A percentile compares a stretch with the other conserved stretches of the same genome.
phyloP scores from a whole-genome alignment of 2,113 vertebrate species.

The Melanocharis versteri region DNA sequence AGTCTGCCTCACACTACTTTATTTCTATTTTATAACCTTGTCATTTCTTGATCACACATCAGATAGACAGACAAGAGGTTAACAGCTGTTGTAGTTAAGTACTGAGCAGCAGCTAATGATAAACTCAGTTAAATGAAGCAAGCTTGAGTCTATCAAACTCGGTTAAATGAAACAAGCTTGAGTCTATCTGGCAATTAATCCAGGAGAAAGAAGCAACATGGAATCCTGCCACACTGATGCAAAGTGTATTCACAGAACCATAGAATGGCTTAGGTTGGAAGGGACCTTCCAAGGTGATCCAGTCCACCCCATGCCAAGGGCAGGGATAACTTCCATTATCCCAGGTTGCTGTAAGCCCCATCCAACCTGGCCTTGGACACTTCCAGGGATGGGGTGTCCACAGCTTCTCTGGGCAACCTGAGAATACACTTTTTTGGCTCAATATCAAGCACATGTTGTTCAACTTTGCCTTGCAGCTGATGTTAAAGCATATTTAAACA shows the following conservation, averaged over 20 bases:
- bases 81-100: background rate
- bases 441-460: background rate
- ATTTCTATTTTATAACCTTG: background rate
- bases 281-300: background rate
- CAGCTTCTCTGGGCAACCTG: background rate
- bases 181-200: background rate
- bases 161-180: no score
- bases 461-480: background rate
- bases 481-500: background rate
- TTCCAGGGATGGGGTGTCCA: background rate
- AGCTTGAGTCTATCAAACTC: background rate
- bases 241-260: background rate
- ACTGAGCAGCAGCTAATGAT: background rate
- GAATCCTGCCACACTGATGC: background rate
- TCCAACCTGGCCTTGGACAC: background rate
- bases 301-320: background rate
- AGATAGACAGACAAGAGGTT: background rate
- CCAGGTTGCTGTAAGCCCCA: background rate
- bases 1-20: background rate
- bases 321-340: background rate
- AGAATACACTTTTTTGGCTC: background rate
- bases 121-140: background rate
- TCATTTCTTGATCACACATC: background rate
- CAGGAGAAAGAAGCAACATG: background rate
- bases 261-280: background rate